Evolutionary conservation across 1,140 invertebrate species (phyloP), one percentile per base, ranked within the genome.

Genomic region (Hypothenemus hampei): DNA sequence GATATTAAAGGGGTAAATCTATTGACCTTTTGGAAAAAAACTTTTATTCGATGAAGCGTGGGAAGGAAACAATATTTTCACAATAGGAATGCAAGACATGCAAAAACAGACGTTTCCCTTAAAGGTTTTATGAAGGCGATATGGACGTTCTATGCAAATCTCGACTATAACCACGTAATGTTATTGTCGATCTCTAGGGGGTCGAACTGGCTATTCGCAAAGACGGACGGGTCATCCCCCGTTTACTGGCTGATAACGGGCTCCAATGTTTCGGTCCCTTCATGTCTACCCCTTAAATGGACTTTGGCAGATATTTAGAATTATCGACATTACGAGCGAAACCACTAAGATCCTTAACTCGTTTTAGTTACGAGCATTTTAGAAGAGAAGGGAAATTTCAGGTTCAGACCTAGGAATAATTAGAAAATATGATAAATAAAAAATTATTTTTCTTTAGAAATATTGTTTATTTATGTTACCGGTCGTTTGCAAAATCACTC

Each of bases 191-290:
- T 36, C 22, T n/a, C n/a, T n/a, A n/a, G n/a, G 15, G 44, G 52
- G 52, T 43, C 52, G 31, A 47, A 47, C 18, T 47, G 50, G 33
- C 52, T 21, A 47, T 36, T 45, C 39, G 21, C 52, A 35, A 13
- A 35, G 52, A 55, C 58, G 58, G 58, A 59, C 52, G 50, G 58
- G 58, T 58, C 57, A 55, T 35, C 47, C 51, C 51, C n/a, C n/a
- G n/a, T 36, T 55, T 59, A 59, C 44, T 33, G 58, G 16, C 58
- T 59, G 58, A 59, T 59, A 59, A 59, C 58, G 58, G 57, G 39
- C 41, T 50, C 33, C 47, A 47, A 55, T n/a, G n/a, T n/a, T n/a
- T n/a, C n/a, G n/a, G n/a, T n/a, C 52, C 58, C 58, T 52, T 54
- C 50, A n/a, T n/a, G 51, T 59, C 51, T 59, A 36, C 41, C 26